Conservation (phyloP, 64 coral and sea anemone species). For the Stylophora pistillata region DNA sequence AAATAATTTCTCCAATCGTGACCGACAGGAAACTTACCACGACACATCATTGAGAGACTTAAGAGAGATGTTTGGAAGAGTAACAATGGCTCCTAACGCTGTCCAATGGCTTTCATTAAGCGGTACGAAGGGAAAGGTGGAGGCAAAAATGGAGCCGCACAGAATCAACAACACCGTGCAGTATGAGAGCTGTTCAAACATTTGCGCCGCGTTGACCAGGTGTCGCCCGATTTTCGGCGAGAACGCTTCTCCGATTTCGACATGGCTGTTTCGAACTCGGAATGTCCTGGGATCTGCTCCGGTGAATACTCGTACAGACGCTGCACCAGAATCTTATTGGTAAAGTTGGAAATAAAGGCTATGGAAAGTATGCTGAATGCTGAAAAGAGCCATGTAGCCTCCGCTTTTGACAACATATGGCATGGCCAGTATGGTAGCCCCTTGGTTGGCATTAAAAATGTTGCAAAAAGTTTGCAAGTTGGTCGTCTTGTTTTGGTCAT, state of each 20-base stretch:
- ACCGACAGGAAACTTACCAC: slow-evolving; percentile 97
- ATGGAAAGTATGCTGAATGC: slow-evolving; percentile 79
- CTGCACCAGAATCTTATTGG: slow-evolving; percentile 85
- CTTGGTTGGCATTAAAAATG: slow-evolving; percentile 96
- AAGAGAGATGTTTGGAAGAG: slow-evolving; percentile 88
- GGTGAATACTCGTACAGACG: slow-evolving; percentile 81
- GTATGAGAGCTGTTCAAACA: slow-evolving; percentile 96
- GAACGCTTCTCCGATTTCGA: slow-evolving; percentile 94
- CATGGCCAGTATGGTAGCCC: slow-evolving; percentile 91
- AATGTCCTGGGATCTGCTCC: slow-evolving; percentile 54
- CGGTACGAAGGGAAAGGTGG: slow-evolving; percentile 69
- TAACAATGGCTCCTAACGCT: slow-evolving; percentile 81
- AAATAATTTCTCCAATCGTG: slow-evolving; percentile 82
- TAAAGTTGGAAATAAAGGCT: slow-evolving; percentile 91
- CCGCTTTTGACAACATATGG: slow-evolving; percentile 93
- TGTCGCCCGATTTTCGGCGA: slow-evolving; percentile 75
- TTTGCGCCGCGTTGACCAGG: slow-evolving; percentile 92
- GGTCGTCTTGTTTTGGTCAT: slow-evolving; percentile 82
- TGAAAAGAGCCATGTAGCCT: slow-evolving; percentile 70
- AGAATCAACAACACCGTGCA: slow-evolving; percentile 93
- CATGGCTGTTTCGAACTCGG: slow-evolving; percentile 78
- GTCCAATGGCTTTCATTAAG: slow-evolving; percentile 93
- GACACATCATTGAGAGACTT: slow-evolving; percentile 93
- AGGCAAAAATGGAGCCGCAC: slow-evolving; percentile 89
- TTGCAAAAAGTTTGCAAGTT: slow-evolving; percentile 96